These are phyloP conservation scores for Eueremaeus valkanovi DNA, from an alignment of 2,888 invertebrate species.

Conservation along the genomic window DNA sequence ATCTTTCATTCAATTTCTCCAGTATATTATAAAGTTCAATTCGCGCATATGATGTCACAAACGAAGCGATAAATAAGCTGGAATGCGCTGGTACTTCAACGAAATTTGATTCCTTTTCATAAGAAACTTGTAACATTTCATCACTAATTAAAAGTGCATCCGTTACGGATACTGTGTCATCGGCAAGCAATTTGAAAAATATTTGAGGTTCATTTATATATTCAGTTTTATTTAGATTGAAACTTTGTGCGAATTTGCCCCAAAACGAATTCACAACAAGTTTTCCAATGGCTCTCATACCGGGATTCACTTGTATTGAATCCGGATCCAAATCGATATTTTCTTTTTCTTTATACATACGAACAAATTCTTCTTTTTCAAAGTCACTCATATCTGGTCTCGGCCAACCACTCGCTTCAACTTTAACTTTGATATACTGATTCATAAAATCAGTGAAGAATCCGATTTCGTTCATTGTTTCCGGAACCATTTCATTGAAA, in stretches of 20 bases:
- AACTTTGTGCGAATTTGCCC: conserved; percentile 47
- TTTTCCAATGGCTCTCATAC: conserved; percentile 45
- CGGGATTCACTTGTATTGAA: conserved; percentile 46
- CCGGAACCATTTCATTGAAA: conserved; percentile 47
- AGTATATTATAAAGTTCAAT: conserved; percentile 50
- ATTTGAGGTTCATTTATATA: conserved; percentile 36
- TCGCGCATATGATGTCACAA: conserved; percentile 51
- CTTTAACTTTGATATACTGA: conserved; percentile 48
- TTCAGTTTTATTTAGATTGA: conserved; percentile 14
- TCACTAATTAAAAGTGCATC: conserved; percentile 12
- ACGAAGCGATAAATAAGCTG: conserved; percentile 51
- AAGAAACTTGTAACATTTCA: neutral
- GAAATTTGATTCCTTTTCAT: neutral
- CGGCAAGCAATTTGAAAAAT: conserved; percentile 39
- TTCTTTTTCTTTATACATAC: conserved; percentile 45
- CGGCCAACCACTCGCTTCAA: conserved; percentile 48
- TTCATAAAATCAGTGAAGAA: conserved; percentile 51
- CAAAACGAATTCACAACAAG: conserved; percentile 46
- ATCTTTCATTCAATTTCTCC: conserved; percentile 48
- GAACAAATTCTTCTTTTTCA: conserved; percentile 46
- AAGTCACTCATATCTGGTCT: conserved; percentile 43
- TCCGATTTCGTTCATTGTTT: conserved; percentile 27
- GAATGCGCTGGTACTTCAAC: neutral
- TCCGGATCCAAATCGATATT: conserved; percentile 45
- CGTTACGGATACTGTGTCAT: neutral